Percentiles rank a stretch among this genome's conserved stretches.
Conservation (phyloP, 2,113 vertebrate species). For the Urocynchramus pylzowi region DNA sequence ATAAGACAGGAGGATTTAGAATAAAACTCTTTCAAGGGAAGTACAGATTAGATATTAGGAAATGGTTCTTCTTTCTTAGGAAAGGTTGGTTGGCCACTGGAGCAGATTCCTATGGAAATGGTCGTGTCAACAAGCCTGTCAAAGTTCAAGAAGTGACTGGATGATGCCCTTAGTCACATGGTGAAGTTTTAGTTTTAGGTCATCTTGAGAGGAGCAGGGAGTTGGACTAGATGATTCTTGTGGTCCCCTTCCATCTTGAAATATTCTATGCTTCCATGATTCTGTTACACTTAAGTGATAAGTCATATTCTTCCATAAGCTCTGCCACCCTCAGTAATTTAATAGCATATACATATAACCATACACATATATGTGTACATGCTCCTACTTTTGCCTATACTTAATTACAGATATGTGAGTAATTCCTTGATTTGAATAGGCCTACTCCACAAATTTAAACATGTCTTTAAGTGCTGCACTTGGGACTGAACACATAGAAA, state of each 20-base stretch:
- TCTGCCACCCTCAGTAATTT: not conserved
- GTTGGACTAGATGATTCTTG: not conserved
- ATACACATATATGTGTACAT: not conserved
- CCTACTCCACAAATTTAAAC: not conserved
- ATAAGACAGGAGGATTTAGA: not conserved
- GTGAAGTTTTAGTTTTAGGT: not conserved
- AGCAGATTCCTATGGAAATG: not conserved
- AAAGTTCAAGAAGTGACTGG: not conserved
- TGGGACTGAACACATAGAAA: not conserved
- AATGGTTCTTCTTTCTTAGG: not conserved
- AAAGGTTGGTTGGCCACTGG: rapidly evolving
- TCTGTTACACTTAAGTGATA: not conserved
- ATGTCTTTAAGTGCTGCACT: not conserved
- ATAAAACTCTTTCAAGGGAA: not conserved
- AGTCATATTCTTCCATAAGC: not conserved
- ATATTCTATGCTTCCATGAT: not conserved
- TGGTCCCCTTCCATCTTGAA: not conserved
- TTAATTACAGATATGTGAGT: not conserved
- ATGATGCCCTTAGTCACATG: not conserved
- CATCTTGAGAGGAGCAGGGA: not conserved
- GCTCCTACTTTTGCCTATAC: not conserved
- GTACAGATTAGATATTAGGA: not conserved
- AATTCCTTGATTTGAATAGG: not conserved
- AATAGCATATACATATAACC: not conserved
- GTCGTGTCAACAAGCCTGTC: not conserved